These are phyloP conservation scores for Cephalopterus ornatus DNA, from an alignment of 2,113 vertebrate species.

Conservation along the genomic window DNA sequence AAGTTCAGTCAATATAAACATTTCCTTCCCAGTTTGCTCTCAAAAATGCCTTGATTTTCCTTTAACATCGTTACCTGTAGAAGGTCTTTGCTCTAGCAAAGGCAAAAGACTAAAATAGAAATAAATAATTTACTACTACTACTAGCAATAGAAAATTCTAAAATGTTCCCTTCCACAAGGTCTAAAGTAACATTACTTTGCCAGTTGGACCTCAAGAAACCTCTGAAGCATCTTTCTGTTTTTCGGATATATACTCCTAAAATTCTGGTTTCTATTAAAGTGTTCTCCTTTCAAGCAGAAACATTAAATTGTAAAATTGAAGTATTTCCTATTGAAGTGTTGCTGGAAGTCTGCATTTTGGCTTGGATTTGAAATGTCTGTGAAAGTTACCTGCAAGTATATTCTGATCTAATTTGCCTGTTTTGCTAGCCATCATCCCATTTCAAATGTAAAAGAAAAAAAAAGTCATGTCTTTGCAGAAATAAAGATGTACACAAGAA, in stretches of 20 bases:
- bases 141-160: not conserved
- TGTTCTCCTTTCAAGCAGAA: not conserved
- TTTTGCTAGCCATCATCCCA: not conserved
- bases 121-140: not conserved
- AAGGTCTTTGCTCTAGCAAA: not conserved
- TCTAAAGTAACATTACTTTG: not conserved
- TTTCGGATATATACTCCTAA: not conserved
- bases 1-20: not conserved
- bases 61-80: not conserved
- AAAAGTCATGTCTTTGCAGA: accelerated
- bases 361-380: not conserved
- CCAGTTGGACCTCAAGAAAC: not conserved
- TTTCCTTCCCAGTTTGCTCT: not conserved
- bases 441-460: not conserved
- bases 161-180: not conserved
- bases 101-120: not conserved
- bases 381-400: not conserved
- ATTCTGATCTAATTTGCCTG: not conserved
- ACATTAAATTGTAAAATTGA: not conserved
- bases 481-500: not conserved
- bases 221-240: not conserved
- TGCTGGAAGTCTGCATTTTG: not conserved
- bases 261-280: not conserved
- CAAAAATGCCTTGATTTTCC: not conserved
- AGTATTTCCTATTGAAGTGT: not conserved